Percentiles rank a stretch among this genome's conserved stretches.
phyloP scores from a whole-genome alignment of 2,113 vertebrate genomes.

The Formicarius rufipectus region DNA sequence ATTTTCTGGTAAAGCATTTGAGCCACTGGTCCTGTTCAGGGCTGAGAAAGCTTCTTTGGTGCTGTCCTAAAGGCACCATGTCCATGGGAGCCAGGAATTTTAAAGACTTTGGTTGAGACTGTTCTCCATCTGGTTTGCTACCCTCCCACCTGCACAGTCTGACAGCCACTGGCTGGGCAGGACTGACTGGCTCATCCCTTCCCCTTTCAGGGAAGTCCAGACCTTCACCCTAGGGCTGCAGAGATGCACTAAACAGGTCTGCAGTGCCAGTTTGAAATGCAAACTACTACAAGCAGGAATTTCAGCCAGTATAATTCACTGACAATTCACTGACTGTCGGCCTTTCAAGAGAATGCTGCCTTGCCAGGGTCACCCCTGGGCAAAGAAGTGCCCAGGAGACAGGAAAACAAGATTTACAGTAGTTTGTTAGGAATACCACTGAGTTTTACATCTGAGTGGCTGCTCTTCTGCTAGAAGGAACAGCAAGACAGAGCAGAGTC shows the following conservation, averaged over 20 bases:
- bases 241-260: constrained; percentile 19
- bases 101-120: neutral
- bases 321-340: neutral
- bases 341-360: neutral
- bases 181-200: constrained; percentile 39
- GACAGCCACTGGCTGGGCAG: constrained; percentile 23
- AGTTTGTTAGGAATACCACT: neutral
- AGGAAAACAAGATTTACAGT: neutral
- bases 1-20: neutral
- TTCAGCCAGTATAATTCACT: neutral
- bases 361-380: neutral
- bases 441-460: neutral
- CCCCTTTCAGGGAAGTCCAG: neutral
- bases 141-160: neutral
- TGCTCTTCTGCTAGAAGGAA: neutral
- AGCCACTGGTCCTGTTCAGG: neutral
- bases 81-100: neutral
- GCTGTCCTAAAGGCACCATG: neutral
- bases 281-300: neutral
- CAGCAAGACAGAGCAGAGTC: neutral
- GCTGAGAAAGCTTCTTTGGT: neutral
- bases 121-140: neutral
- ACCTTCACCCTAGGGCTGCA: constrained; percentile 27
- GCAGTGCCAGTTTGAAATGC: neutral
- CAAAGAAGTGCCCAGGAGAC: neutral